These are phyloP conservation scores for Gymnorhina tibicen DNA, from an alignment of 2,113 vertebrate species.

Conservation along the genomic window DNA sequence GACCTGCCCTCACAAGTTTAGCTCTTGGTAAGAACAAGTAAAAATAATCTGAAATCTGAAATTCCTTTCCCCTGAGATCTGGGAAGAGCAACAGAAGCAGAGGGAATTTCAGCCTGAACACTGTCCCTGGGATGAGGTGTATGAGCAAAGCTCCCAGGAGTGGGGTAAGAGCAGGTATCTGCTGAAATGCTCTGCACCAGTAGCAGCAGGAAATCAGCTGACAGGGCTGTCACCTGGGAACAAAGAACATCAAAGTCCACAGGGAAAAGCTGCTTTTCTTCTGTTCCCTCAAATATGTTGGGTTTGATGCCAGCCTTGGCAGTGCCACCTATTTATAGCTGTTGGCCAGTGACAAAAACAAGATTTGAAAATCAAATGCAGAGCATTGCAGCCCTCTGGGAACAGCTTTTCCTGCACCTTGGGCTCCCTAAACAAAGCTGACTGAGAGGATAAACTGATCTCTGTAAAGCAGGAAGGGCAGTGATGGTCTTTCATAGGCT, in stretches of 20 bases:
- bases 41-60: neutral
- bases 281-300: neutral
- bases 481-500: neutral
- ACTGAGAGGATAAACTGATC: neutral
- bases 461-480: neutral
- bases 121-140: neutral
- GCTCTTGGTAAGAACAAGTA: neutral
- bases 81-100: neutral
- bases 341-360: fast-evolving
- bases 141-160: neutral
- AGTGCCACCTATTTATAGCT: neutral
- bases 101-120: neutral
- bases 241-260: neutral
- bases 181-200: neutral
- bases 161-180: neutral
- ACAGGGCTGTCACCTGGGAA: neutral
- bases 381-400: neutral
- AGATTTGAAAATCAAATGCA: neutral
- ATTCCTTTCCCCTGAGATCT: neutral
- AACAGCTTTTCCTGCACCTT: neutral
- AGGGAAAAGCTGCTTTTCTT: neutral
- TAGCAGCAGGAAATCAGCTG: neutral
- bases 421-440: neutral
- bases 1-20: neutral
- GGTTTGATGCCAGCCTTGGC: neutral